Base-by-base conservation (phyloP, 2,113 vertebrate species). In the Brienomyrus longianalis region DNA sequence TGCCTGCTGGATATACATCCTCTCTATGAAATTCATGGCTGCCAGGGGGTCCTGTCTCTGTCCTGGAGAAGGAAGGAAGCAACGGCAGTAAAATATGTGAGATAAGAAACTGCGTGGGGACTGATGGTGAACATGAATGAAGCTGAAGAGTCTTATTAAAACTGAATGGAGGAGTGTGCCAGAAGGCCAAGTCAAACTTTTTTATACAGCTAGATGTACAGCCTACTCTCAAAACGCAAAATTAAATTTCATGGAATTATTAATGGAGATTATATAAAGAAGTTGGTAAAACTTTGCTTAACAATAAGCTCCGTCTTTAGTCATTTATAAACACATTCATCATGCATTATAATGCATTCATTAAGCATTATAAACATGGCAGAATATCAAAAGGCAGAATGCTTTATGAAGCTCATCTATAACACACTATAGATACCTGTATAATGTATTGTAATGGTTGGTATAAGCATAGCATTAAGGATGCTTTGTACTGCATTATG, bases 21-120 rank as follows among this genome's bases (percentile, higher is more conserved):
- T 93, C 21, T 89, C 90, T 90, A 98, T 97, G 92, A 95, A 98
- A 3, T 91, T 77, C 93, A 95, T 96, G 90, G 97, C 97, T 0
- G 96, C 96, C 0, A 94, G 91, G 0, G 93, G 83, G 7, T 97
- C 96, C 11, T 89, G 94, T 77, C 62, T 95, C 31, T 94, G 95
- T 13, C 97, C 97, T 98, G 92, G 1, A 83, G 90, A 39, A 27
- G 27, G 15, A 90, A 66, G n/a, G 43, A 89, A 66, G 91, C 52
- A 87, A 47, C 43, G 89, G 70, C 35, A 23, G 31, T 83, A 52
- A 48, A 90, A 70, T 43, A 23, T 3, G 80, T 2, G 13, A 39
- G 13, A 52, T 52, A n/a, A 27, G 19, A 48, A 45, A 48, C 48
- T n/a, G 15, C 7, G 11, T 51, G 15, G 51, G 17, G 51, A 56